Evolutionary conservation across 2,888 invertebrate species (phyloP).

Genomic region (Apodemia mormo): DNA sequence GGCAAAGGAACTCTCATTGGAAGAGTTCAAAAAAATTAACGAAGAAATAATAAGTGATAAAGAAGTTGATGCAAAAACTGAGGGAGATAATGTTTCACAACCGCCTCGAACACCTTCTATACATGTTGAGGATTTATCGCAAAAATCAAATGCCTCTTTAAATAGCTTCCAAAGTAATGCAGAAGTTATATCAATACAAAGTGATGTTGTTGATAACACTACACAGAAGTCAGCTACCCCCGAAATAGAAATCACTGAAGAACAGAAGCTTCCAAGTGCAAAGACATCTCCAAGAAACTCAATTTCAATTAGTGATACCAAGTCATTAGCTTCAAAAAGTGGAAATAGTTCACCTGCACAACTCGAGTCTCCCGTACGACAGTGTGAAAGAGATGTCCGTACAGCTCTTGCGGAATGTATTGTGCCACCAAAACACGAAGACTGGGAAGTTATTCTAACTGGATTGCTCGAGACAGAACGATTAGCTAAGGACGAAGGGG

Average conservation of each 20-base stretch:
- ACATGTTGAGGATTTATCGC: slow-evolving; percentile 62
- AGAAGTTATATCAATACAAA: slow-evolving; percentile 38
- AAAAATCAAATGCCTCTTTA: slow-evolving; percentile 51
- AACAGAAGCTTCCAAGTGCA: slow-evolving; percentile 41
- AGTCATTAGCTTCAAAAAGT: slow-evolving; percentile 16
- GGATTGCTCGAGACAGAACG: slow-evolving; percentile 86
- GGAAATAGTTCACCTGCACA: slow-evolving; percentile 27
- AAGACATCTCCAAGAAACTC: slow-evolving; percentile 43
- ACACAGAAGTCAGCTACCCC: slow-evolving; percentile 41
- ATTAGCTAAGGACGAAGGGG: slow-evolving; percentile 85
- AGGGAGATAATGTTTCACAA: slow-evolving; percentile 41
- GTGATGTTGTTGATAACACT: slow-evolving; percentile 30
- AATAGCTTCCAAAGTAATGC: slow-evolving; percentile 37
- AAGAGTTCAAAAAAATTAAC: slow-evolving; percentile 40
- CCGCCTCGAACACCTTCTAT: slow-evolving; percentile 63
- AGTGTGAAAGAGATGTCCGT: slow-evolving; percentile 60
- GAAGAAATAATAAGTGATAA: slow-evolving; percentile 38
- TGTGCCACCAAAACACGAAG: slow-evolving; percentile 84
- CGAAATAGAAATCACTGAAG: slow-evolving; percentile 26
- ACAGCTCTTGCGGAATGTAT: slow-evolving; percentile 65
- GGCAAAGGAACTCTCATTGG: slow-evolving; percentile 39
- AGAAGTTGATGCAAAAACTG: slow-evolving; percentile 33
- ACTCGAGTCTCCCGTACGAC: slow-evolving; percentile 25
- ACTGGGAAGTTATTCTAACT: slow-evolving; percentile 91
- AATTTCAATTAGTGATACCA: slow-evolving; percentile 34